phyloP scores from a whole-genome alignment of 2,888 invertebrate genomes.

The Cybosia mesomella region DNA sequence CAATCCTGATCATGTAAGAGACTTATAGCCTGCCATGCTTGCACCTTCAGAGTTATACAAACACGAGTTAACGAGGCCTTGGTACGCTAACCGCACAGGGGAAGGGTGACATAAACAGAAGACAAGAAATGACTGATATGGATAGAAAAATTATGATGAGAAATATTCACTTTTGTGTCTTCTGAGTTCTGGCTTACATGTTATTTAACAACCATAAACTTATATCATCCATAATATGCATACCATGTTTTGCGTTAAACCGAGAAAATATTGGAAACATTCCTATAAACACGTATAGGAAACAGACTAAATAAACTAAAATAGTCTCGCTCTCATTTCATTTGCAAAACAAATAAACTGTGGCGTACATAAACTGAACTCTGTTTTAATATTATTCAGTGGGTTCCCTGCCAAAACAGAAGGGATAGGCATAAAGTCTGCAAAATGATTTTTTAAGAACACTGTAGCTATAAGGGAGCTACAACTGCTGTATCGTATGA shows the following conservation, averaged over 20 bases:
- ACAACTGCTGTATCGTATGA: slow-evolving; percentile 3
- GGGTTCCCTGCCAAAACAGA: slow-evolving; percentile 1
- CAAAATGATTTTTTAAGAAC: slow-evolving; percentile 13
- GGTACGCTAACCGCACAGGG: too few species aligned
- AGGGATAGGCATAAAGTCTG: slow-evolving; percentile 12
- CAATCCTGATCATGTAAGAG: too few species aligned
- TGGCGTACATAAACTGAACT: not conserved
- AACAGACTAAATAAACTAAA: slow-evolving; percentile 2
- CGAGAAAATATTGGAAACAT: not conserved
- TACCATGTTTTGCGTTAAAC: not conserved
- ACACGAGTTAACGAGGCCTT: too few species aligned
- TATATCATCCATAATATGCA: not conserved
- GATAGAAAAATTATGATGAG: too few species aligned
- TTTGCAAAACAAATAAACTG: slow-evolving; percentile 18
- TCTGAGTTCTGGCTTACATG: not conserved
- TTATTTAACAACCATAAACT: not conserved
- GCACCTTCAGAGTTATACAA: too few species aligned
- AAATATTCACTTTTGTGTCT: not conserved
- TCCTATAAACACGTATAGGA: not conserved
- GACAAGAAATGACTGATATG: too few species aligned
- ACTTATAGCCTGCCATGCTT: too few species aligned
- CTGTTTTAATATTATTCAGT: slow-evolving; percentile 12
- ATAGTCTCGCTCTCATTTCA: slow-evolving; percentile 7
- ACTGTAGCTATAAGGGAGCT: not conserved
- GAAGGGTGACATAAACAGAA: too few species aligned